Conservation (phyloP, 2,113 vertebrate genomes). For the Festucalex cinctus region DNA sequence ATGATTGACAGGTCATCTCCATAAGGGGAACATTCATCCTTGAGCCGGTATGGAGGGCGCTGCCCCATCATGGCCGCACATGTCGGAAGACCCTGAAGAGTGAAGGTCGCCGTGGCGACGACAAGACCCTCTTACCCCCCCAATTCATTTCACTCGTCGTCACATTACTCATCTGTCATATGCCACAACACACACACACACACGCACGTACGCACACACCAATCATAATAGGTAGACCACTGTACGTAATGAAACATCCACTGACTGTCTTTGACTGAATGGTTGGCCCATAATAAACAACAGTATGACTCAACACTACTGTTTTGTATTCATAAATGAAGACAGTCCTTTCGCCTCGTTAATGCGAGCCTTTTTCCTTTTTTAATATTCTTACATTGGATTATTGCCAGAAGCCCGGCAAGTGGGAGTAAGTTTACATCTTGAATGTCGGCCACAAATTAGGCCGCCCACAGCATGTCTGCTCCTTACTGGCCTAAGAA, state of each 20-base stretch:
- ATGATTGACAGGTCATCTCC: conserved; percentile 6
- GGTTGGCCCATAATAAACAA: background rate
- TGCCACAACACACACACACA: conserved; percentile 2
- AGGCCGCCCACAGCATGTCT: background rate
- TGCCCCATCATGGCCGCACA: conserved; percentile 34
- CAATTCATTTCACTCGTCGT: conserved; percentile 19
- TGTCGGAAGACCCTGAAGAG: conserved; percentile 36
- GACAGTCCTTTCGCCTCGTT: conserved; percentile 14
- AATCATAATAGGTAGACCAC: background rate
- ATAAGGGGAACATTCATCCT: background rate
- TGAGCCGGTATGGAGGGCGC: conserved; percentile 8
- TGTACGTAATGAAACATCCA: background rate
- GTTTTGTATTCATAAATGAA: background rate
- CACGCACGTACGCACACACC: background rate
- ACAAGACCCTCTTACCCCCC: conserved; percentile 11
- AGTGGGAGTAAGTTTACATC: conserved; percentile 17
- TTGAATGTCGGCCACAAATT: conserved; percentile 1
- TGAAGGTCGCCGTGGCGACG: conserved; percentile 30
- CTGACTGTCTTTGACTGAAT: background rate
- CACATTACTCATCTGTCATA: conserved; percentile 31
- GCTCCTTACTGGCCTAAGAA: background rate
- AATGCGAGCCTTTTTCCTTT: background rate
- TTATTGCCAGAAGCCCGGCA: conserved; percentile 19
- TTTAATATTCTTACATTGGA: conserved; percentile 6
- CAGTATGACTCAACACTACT: background rate